Evolutionary conservation across 2,888 invertebrate species (phyloP), one percentile per base, ranked within the genome.

Genomic region (Stictocephala bisonia): DNA sequence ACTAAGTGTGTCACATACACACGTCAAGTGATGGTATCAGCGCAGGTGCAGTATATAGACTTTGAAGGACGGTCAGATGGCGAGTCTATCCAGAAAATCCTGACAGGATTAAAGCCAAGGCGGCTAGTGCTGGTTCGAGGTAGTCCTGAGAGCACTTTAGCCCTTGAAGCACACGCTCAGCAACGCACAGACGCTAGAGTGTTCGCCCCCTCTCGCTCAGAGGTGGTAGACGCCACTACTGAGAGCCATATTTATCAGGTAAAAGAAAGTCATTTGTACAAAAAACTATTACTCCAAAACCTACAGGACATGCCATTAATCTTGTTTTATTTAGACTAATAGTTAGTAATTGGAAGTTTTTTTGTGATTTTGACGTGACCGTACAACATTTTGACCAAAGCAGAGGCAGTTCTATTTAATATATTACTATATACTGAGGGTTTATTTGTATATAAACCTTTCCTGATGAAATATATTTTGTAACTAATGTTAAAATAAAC

Each of bases 201-300:
- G 0, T 98, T 95, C 83, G 90, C 93, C 1, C 99, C 99, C 0
- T 74, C 58, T 27, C 88, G 88, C 71, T 93, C 94, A 0, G 97
- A 98, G 80, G 87, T 90, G 0, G 90, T 99, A 2, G 99, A 99
- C 83, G 98, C 96, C 0, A 99, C 99, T 0, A 97, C 97, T 0
- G 99, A 99, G 84, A 96, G 96, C 0, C 96, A 98, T 81, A 99
- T 99, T 80, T 99, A 97, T 84, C 99, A 99, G 88, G 95, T 95
- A 82, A 74, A 51, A n/a, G n/a, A n/a, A n/a, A n/a, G n/a, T n/a
- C n/a, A n/a, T n/a, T n/a, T n/a, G n/a, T n/a, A n/a, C n/a, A n/a
- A n/a, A n/a, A n/a, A n/a, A n/a, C n/a, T n/a, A n/a, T n/a, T n/a
- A n/a, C n/a, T n/a, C n/a, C n/a, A n/a, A n/a, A n/a, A n/a, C n/a